Percentiles rank a stretch among this genome's conserved stretches.
These are phyloP conservation scores for Ranitomeya variabilis DNA, from an alignment of 2,113 vertebrate genomes.

Conservation along the genomic window DNA sequence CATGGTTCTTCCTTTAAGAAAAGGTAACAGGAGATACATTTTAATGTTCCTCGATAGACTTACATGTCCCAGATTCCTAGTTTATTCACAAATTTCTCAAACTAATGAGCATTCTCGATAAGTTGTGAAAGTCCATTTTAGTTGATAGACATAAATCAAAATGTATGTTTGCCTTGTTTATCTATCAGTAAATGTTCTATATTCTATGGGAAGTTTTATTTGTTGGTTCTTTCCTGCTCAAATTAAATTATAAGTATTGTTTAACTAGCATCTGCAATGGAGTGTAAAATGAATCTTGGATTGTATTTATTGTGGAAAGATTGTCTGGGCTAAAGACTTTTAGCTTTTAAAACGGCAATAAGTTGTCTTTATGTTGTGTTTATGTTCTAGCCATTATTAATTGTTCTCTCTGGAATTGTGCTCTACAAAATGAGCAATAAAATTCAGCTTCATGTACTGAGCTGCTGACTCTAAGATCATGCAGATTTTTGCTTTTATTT, in stretches of 20 bases:
- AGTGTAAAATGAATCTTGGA: slow-evolving; percentile 15
- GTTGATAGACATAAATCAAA: background rate
- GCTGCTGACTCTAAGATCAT: background rate
- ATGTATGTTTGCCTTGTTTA: background rate
- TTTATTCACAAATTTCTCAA: background rate
- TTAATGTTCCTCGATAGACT: background rate
- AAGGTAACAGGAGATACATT: background rate
- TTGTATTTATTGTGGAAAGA: slow-evolving; percentile 8
- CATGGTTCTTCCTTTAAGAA: background rate
- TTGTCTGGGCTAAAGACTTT: background rate
- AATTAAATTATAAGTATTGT: background rate
- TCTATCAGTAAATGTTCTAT: background rate
- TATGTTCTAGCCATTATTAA: background rate
- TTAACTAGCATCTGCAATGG: background rate
- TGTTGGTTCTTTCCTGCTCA: background rate
- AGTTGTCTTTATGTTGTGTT: slow-evolving; percentile 10
- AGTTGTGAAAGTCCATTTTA: background rate
- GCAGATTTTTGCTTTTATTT: background rate
- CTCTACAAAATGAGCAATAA: background rate
- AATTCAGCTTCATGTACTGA: background rate
- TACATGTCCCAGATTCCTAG: background rate
- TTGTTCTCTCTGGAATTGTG: background rate
- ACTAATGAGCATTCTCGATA: background rate
- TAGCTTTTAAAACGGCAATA: slow-evolving; percentile 2
- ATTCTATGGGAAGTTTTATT: background rate